Percentiles rank a stretch among this genome's conserved stretches.
Evolutionary conservation across 1,140 invertebrate species (phyloP).

Genomic region (Nylanderia fulva): DNA sequence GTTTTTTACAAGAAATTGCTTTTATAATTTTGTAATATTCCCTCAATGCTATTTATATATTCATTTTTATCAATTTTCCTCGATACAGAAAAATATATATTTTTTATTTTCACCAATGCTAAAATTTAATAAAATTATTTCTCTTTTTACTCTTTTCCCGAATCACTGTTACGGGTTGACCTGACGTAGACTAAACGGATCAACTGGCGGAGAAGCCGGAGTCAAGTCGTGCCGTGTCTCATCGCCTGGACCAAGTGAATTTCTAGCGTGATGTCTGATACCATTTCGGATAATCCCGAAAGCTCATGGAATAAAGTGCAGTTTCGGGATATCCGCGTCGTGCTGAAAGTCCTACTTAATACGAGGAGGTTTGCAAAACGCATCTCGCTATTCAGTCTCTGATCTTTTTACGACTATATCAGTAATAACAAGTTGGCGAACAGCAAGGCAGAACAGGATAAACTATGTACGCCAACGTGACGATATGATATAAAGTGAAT

Average conservation of each 20-base stretch:
- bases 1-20: no score
- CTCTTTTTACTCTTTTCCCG: no score
- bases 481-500: constrained; percentile 21
- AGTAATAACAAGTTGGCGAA: constrained; percentile 17
- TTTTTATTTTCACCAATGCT: no score
- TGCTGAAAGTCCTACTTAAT: neutral
- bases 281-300: constrained; percentile 37
- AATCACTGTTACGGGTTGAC: neutral
- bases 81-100: no score
- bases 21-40: no score
- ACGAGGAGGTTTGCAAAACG: constrained; percentile 9
- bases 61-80: no score
- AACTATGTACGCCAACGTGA: constrained; percentile 4
- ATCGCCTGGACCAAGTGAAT: constrained; percentile 64
- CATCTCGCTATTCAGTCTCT: neutral
- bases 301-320: constrained; percentile 18
- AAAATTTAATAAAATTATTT: no score
- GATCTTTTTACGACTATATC: neutral
- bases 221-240: neutral
- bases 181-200: constrained; percentile 23
- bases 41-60: no score
- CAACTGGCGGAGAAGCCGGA: constrained; percentile 4
- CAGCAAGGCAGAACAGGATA: constrained; percentile 15
- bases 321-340: neutral
- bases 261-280: constrained; percentile 61